phyloP scores from a whole-genome alignment of 2,888 invertebrate genomes.

The Amphipoea oculea region DNA sequence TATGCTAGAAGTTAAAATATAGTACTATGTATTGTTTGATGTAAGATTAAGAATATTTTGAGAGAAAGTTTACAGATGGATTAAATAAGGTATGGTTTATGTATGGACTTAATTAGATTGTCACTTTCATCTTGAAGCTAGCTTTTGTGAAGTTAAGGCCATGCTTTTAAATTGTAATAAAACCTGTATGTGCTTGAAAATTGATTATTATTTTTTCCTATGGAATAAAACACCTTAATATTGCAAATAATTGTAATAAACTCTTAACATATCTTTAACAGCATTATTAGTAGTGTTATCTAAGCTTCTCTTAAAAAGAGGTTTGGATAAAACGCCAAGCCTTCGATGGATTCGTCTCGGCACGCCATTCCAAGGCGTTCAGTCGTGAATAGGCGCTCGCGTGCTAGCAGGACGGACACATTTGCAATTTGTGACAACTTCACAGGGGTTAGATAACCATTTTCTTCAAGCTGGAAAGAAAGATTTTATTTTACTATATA shows the following conservation, averaged over 20 bases:
- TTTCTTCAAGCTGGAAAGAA: slow-evolving; percentile 91
- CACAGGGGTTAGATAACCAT: slow-evolving; percentile 95
- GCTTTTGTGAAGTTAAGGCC: slow-evolving; percentile 80
- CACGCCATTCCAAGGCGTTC: slow-evolving; percentile 97
- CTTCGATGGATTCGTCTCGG: slow-evolving; percentile 98
- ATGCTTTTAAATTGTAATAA: slow-evolving; percentile 76
- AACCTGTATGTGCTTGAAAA: slow-evolving; percentile 77
- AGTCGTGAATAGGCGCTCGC: slow-evolving; percentile 96
- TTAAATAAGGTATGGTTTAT: slow-evolving; percentile 60
- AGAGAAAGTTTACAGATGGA: slow-evolving; percentile 78
- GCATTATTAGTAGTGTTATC: slow-evolving; percentile 55
- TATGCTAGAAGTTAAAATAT: slow-evolving; percentile 49
- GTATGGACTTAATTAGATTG: slow-evolving; percentile 53
- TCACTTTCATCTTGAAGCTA: slow-evolving; percentile 65
- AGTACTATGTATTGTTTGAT: slow-evolving; percentile 49
- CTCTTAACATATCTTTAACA: slow-evolving; percentile 64
- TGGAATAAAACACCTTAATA: slow-evolving; percentile 38
- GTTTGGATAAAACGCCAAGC: slow-evolving; percentile 98
- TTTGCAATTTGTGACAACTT: slow-evolving; percentile 96
- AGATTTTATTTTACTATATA: background rate
- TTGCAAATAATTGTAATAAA: slow-evolving; percentile 63
- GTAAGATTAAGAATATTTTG: slow-evolving; percentile 80
- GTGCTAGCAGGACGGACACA: slow-evolving; percentile 96
- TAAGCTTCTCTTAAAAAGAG: slow-evolving; percentile 91
- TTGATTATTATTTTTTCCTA: slow-evolving; percentile 59